Evolutionary conservation across 2,113 vertebrate species (phyloP), one percentile per base, ranked within the genome.

Genomic region (Tenrec ecaudatus): DNA sequence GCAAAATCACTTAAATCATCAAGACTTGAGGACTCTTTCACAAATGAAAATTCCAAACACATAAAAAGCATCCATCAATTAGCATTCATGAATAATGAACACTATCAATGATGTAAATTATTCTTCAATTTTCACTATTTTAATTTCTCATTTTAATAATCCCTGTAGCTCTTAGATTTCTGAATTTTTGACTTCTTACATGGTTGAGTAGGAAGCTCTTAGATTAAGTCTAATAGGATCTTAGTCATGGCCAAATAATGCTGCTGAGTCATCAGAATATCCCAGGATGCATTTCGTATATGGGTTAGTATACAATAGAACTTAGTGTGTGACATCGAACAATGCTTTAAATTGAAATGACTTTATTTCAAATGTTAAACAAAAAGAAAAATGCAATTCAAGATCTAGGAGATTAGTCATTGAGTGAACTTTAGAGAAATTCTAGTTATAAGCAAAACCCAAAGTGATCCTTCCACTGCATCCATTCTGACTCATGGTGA

Each of bases 291-390:
- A 36, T 82, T 88, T 86, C 58, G 76, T 83, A 58, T 53, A 10
- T 75, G 14, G 9, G 60, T 43, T 78, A 20, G 29, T 53, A 14
- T 40, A 76, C 60, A 86, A 29, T 14, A 43, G 19, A 66, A 60
- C 33, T 36, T 73, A 73, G 11, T 83, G 25, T 75, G 4, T 29
- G 43, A 64, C 66, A 73, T 62, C 86, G 53, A 83, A 15, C 20
- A 47, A 1, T 78, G 40, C 47, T 92, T 93, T 93, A 85, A 89
- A 47, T 31, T 66, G 83, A 25, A 82, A 77, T 25, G 80, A 57
- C 3, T 22, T 73, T 33, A 76, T 6, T 23, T 43, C 6, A 73
- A n/a, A 62, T 90, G 29, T 60, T 15, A 92, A 75, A 86, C n/a
- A 11, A 90, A 58, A 29, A 81, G 31, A 81, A 62, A 68, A 78